These are phyloP conservation scores for Eupeodes latifasciatus DNA, from an alignment of 2,888 invertebrate genomes.

Conservation along the genomic window DNA sequence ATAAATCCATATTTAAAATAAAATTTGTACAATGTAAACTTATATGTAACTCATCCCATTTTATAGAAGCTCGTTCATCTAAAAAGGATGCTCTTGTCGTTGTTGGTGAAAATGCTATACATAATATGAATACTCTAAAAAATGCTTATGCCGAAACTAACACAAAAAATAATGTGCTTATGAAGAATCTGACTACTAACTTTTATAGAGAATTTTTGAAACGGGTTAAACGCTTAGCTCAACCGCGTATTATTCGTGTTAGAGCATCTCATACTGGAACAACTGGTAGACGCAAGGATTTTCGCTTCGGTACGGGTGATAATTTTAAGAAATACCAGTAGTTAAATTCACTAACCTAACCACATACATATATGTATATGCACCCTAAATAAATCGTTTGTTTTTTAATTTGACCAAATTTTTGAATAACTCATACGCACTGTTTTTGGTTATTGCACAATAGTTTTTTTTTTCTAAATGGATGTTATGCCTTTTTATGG, in stretches of 20 bases:
- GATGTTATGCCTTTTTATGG: not conserved
- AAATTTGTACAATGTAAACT: constrained; percentile 20
- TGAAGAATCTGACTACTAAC: constrained; percentile 71
- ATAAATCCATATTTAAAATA: not conserved
- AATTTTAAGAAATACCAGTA: constrained; percentile 23
- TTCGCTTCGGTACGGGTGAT: constrained; percentile 87
- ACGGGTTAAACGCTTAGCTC: constrained; percentile 85
- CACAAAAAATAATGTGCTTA: constrained; percentile 62
- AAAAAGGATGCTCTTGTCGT: constrained; percentile 71
- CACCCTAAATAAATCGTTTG: not conserved
- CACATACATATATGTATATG: not conserved
- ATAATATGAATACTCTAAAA: constrained; percentile 62
- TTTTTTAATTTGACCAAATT: not conserved
- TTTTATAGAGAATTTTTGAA: constrained; percentile 78
- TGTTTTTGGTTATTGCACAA: constrained; percentile 15
- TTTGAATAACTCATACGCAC: not conserved
- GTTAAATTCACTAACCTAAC: not conserved
- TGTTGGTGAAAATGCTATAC: constrained; percentile 65
- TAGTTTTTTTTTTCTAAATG: not conserved
- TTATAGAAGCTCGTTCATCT: constrained; percentile 63
- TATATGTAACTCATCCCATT: constrained; percentile 56
- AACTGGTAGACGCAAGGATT: constrained; percentile 82
- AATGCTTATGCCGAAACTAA: constrained; percentile 74
- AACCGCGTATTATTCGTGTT: constrained; percentile 86
- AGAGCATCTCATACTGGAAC: constrained; percentile 83